phyloP scores from a whole-genome alignment of 2,888 invertebrate species.

The Cantharis flavilabris region DNA sequence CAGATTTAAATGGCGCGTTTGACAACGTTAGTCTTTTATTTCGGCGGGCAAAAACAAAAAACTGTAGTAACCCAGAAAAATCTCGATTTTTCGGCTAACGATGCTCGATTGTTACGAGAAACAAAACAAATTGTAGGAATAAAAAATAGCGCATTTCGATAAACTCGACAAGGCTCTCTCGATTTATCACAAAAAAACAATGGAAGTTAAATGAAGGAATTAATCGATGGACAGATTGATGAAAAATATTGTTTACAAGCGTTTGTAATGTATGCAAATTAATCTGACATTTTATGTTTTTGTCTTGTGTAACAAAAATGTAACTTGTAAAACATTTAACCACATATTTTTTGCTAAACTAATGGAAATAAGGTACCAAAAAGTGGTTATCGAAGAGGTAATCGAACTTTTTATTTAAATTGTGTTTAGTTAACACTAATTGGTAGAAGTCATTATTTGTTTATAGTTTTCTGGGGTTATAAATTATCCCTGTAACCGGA shows the following conservation, averaged over 20 bases:
- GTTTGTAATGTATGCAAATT: slow-evolving; percentile 14
- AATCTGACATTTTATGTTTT: slow-evolving; percentile 12
- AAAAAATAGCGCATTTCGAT: not conserved
- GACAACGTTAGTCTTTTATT: not conserved
- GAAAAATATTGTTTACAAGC: slow-evolving; percentile 11
- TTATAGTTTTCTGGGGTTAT: slow-evolving; percentile 19
- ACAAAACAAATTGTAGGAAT: not conserved
- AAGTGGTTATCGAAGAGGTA: slow-evolving; percentile 9
- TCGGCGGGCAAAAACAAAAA: not conserved
- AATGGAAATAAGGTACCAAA: not conserved
- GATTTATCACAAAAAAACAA: not conserved
- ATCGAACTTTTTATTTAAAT: slow-evolving; percentile 16
- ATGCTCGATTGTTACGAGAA: too few species aligned
- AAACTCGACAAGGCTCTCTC: not conserved
- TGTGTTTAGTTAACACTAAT: slow-evolving; percentile 22
- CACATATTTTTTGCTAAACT: not conserved
- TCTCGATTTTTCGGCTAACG: not conserved
- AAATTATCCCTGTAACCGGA: slow-evolving; percentile 40
- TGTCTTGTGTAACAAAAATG: slow-evolving; percentile 9
- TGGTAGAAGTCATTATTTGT: slow-evolving; percentile 11
- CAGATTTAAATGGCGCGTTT: not conserved
- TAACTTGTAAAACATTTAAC: slow-evolving; percentile 11
- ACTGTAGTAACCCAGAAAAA: not conserved
- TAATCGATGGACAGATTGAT: not conserved
- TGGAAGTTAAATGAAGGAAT: not conserved